Evolutionary conservation across 1,140 invertebrate genomes (phyloP).

Genomic region (Dendroctonus ponderosae): DNA sequence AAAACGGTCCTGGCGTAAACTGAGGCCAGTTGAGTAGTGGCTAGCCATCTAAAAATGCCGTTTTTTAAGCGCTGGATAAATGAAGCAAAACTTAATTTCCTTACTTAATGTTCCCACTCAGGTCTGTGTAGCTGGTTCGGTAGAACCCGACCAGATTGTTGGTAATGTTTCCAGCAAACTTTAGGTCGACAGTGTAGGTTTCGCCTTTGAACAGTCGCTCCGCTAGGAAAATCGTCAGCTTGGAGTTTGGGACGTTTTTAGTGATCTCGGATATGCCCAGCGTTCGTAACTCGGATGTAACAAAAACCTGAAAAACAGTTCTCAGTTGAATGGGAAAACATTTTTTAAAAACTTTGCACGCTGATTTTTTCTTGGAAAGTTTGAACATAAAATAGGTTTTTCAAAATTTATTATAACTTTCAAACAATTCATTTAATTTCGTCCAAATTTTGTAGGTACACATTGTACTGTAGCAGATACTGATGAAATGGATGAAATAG

Average conservation of each 20-base stretch:
- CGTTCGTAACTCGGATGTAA: conserved; percentile 16
- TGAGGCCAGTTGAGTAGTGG: conserved; percentile 80
- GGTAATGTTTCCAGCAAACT: conserved; percentile 43
- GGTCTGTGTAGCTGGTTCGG: conserved; percentile 42
- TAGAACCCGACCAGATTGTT: conserved; percentile 45
- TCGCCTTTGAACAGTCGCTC: conserved; percentile 30
- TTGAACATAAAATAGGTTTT: not conserved
- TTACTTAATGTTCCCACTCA: conserved; percentile 39
- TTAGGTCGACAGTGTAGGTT: conserved; percentile 42
- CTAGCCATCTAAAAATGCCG: conserved; percentile 43
- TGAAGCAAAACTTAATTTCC: conserved; percentile 15
- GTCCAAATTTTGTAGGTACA: no score
- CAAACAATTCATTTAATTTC: not conserved
- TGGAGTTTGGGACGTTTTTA: conserved; percentile 36
- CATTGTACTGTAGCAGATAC: no score
- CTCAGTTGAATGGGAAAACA: not conserved
- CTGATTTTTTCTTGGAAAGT: not conserved
- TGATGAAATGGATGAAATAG: no score
- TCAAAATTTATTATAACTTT: not conserved
- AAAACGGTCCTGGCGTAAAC: conserved; percentile 81
- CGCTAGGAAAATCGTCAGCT: conserved; percentile 36
- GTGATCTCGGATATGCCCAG: conserved; percentile 27
- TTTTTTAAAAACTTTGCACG: not conserved
- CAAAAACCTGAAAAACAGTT: conserved; percentile 11
- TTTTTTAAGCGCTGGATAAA: not conserved